Conservation (phyloP, 2,113 vertebrate species). For the Neolamprologus fasciatus region DNA sequence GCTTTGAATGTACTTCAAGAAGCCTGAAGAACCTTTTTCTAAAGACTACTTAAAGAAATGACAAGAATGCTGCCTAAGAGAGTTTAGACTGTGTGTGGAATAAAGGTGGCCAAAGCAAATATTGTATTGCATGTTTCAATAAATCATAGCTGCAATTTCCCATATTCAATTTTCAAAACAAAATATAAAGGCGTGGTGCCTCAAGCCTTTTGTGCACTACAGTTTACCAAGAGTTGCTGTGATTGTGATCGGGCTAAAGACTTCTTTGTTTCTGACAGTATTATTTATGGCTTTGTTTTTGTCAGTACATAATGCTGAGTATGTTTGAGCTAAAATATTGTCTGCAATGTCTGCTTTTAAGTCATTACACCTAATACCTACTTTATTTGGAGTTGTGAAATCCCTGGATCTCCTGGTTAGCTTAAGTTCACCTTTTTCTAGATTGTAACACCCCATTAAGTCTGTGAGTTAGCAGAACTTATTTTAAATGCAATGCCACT, state of each 20-base stretch:
- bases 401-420: not conserved
- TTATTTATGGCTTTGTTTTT: not conserved
- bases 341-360: not conserved
- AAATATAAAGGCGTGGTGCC: accelerated
- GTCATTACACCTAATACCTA: not conserved
- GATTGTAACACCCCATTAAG: not conserved
- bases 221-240: not conserved
- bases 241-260: not conserved
- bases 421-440: not conserved
- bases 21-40: not conserved
- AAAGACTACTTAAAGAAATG: not conserved
- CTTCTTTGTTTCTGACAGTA: not conserved
- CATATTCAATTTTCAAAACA: not conserved
- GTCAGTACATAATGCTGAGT: not conserved
- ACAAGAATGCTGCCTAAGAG: not conserved
- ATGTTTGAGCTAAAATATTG: not conserved
- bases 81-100: not conserved
- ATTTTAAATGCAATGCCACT: not conserved
- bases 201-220: not conserved
- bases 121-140: not conserved
- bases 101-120: not conserved
- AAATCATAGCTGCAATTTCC: not conserved
- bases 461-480: accelerated
- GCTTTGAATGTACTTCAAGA: not conserved
- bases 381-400: not conserved